Conservation (phyloP, 2,113 vertebrate genomes). For the Choloepus hoffmanni region DNA sequence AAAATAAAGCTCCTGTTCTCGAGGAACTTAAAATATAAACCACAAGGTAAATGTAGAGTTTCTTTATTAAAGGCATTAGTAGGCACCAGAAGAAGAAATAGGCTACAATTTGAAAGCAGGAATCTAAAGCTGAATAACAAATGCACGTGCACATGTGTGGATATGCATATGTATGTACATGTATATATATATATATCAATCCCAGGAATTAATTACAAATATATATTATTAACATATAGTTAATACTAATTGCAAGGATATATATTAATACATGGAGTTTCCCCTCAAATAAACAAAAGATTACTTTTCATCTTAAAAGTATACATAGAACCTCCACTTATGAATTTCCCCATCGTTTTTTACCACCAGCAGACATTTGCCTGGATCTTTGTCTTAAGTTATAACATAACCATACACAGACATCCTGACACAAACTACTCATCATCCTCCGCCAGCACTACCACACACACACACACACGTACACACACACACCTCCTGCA, state of each 20-base stretch:
- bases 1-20: background rate
- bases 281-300: slow-evolving; percentile 26
- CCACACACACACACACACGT: too few species aligned
- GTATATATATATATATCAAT: background rate
- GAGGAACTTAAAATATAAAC: slow-evolving; percentile 29
- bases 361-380: background rate
- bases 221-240: background rate
- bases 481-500: background rate
- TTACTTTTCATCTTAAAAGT: background rate
- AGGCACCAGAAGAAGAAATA: slow-evolving; percentile 3
- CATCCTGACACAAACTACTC: background rate
- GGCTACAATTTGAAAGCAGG: slow-evolving; percentile 26
- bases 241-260: background rate
- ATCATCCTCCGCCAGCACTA: background rate
- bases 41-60: background rate
- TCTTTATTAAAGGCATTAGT: slow-evolving; percentile 6
- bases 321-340: background rate
- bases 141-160: background rate
- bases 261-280: background rate
- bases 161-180: background rate
- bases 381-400: background rate
- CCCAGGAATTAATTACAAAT: background rate
- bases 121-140: background rate
- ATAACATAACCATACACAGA: background rate
- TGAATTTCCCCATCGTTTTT: background rate